phyloP scores from a whole-genome alignment of 2,797 vertebrate genomes.

The Anomalospiza imberbis region DNA sequence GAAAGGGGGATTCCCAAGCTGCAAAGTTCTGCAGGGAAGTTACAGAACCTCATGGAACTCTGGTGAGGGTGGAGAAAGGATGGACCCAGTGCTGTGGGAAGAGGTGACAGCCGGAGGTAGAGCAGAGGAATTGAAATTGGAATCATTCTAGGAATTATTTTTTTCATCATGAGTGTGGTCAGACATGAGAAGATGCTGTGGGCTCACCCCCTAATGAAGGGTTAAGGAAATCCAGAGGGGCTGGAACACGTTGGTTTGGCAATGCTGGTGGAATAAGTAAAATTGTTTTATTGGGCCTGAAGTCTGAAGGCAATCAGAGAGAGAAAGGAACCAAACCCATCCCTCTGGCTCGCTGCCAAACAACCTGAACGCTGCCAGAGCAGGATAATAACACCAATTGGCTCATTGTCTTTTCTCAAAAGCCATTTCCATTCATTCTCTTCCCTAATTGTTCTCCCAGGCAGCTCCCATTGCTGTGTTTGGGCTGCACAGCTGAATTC shows the following conservation, averaged over 20 bases:
- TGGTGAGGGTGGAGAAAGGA: neutral
- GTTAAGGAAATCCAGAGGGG: neutral
- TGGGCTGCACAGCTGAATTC: neutral
- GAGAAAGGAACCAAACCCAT: neutral
- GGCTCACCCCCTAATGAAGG: fast-evolving
- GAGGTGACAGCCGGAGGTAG: neutral
- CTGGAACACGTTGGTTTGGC: neutral
- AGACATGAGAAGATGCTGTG: neutral
- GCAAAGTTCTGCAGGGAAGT: neutral
- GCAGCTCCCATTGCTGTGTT: neutral
- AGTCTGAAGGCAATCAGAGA: neutral
- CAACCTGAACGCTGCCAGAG: neutral
- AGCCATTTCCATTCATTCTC: neutral
- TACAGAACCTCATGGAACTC: neutral
- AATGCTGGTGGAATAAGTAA: neutral
- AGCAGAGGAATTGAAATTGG: neutral
- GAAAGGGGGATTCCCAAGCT: neutral
- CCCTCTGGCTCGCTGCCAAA: neutral
- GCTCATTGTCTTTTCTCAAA: neutral
- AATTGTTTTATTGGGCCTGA: neutral
- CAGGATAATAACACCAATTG: slow-evolving; percentile 28
- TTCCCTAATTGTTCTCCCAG: neutral
- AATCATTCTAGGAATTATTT: neutral
- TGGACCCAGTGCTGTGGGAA: neutral
- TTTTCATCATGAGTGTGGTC: fast-evolving